These are phyloP conservation scores for Saccostrea glomerata DNA, from an alignment of 1,140 invertebrate genomes.

Conservation along the genomic window DNA sequence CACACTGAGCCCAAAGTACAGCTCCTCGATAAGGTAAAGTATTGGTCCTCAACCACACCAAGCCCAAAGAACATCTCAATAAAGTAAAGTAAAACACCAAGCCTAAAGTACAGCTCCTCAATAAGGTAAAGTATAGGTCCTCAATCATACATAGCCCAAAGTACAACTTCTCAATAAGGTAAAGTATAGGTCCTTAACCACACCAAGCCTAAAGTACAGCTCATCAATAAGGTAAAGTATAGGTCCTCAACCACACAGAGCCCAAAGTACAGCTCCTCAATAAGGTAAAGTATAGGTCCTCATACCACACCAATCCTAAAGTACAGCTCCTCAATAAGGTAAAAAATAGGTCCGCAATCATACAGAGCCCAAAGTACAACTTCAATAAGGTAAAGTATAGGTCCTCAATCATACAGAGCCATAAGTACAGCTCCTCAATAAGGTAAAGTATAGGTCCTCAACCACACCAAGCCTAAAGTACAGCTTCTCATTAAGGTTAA, in stretches of 20 bases:
- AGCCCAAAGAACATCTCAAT: background rate
- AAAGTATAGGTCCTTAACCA: background rate
- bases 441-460: background rate
- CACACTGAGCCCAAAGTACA: slow-evolving; percentile 31
- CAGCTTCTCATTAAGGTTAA: background rate
- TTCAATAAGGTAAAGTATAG: background rate
- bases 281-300: background rate
- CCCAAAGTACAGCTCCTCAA: background rate
- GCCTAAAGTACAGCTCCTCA: background rate
- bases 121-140: background rate
- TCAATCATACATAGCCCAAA: background rate
- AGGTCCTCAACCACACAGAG: background rate
- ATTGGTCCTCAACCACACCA: no score
- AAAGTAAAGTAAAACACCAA: background rate
- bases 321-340: background rate
- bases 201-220: background rate
- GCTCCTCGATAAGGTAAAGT: slow-evolving; percentile 10
- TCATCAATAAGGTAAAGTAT: background rate
- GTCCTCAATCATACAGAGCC: background rate
- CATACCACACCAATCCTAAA: background rate
- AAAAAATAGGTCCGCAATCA: background rate
- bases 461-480: background rate
- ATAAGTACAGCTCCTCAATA: background rate
- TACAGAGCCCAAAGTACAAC: background rate
- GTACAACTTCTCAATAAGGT: background rate